Evolutionary conservation across 2,113 vertebrate genomes (phyloP).

Genomic region (Tyrannus savana): DNA sequence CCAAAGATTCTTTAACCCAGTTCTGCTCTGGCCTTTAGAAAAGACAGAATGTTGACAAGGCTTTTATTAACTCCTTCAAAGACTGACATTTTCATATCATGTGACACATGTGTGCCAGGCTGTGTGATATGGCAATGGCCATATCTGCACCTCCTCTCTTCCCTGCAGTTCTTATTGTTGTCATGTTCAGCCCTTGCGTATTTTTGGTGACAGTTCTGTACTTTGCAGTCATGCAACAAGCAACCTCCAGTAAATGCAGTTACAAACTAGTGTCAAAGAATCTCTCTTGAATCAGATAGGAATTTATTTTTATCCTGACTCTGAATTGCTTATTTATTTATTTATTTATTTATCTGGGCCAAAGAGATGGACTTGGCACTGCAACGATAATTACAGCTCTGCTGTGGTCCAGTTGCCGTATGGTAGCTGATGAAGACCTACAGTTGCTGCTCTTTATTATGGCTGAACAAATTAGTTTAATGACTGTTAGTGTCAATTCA

Average conservation of each 20-base stretch:
- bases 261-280: background rate
- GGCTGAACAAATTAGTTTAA: conserved; percentile 8
- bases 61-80: background rate
- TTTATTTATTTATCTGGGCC: background rate
- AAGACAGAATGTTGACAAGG: background rate
- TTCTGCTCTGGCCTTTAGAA: background rate
- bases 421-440: background rate
- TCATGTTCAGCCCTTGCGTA: background rate
- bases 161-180: background rate
- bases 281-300: background rate
- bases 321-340: background rate
- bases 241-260: background rate
- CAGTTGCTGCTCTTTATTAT: background rate
- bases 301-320: background rate
- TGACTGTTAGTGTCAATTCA: conserved; percentile 11
- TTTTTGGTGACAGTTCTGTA: background rate
- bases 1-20: background rate
- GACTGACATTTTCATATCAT: background rate
- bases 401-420: background rate
- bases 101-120: accelerated
- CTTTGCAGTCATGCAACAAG: background rate
- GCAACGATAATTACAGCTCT: background rate
- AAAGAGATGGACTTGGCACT: background rate
- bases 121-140: background rate
- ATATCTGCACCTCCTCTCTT: background rate